These are phyloP conservation scores for Melanotaenia boesemani DNA, from an alignment of 2,797 vertebrate species.

Conservation along the genomic window DNA sequence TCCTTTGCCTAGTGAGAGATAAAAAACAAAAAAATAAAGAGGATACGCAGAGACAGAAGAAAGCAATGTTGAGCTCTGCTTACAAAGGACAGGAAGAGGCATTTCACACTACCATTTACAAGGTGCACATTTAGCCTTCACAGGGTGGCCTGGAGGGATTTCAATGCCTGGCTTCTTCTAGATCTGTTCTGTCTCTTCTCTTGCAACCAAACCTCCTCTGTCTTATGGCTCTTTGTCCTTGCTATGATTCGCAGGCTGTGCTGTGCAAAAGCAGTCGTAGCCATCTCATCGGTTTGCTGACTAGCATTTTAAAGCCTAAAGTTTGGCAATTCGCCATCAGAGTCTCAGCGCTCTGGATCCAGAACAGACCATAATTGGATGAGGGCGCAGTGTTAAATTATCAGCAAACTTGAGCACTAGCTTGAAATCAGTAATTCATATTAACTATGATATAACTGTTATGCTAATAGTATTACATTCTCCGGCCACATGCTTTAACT, in stretches of 20 bases:
- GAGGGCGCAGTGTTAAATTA: not conserved
- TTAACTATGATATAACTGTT: not conserved
- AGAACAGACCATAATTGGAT: not conserved
- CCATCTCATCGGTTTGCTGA: not conserved
- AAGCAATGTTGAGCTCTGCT: conserved; percentile 19
- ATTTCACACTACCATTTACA: conserved; percentile 49
- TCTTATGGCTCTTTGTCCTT: conserved; percentile 10
- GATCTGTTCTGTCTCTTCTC: conserved; percentile 31
- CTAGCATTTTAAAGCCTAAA: not conserved
- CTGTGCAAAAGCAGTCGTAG: not conserved
- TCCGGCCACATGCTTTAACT: not conserved
- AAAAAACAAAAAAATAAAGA: conserved; percentile 13
- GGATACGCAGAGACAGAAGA: conserved; percentile 18
- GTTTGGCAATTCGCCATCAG: not conserved
- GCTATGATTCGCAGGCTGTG: not conserved
- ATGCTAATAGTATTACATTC: not conserved
- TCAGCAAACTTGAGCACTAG: not conserved
- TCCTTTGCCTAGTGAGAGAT: conserved; percentile 39
- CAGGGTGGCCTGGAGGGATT: conserved; percentile 53
- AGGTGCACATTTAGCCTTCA: conserved; percentile 58
- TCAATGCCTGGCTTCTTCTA: conserved; percentile 29
- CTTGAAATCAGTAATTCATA: not conserved
- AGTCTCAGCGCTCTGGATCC: not conserved
- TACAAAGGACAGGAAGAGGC: not conserved
- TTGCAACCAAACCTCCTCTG: conserved; percentile 15